Conservation (phyloP, 2,888 invertebrate genomes). For the Melanargia galathea region DNA sequence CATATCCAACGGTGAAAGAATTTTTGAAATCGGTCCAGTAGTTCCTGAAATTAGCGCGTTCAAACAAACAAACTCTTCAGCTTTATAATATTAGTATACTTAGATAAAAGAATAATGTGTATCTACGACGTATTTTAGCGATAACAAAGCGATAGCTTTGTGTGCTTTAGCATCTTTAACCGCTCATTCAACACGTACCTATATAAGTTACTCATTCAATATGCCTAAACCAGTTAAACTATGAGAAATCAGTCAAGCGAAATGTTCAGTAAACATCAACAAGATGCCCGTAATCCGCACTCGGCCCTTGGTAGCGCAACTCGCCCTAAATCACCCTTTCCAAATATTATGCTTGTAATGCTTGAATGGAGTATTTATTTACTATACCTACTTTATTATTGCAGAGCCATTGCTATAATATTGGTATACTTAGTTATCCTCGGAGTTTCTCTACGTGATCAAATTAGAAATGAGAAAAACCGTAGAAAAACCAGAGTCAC, state of each 20-base stretch:
- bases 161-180: not conserved
- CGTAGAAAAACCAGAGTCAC: no score
- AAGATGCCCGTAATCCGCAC: slow-evolving; percentile 27
- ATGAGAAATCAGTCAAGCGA: slow-evolving; percentile 25
- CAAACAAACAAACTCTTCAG: no score
- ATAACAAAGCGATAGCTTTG: no score
- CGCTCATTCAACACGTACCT: not conserved
- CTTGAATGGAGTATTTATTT: slow-evolving; percentile 10
- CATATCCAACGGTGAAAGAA: no score
- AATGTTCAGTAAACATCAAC: slow-evolving; percentile 35
- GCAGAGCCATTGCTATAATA: not conserved
- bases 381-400: not conserved
- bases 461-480: no score
- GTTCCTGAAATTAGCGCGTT: no score
- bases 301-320: slow-evolving; percentile 13
- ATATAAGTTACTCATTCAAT: not conserved
- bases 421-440: no score
- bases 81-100: no score
- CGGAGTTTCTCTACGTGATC: no score
- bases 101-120: no score
- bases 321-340: slow-evolving; percentile 13
- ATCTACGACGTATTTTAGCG: no score
- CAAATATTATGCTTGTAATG: slow-evolving; percentile 12
- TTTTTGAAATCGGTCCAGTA: no score
- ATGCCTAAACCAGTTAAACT: slow-evolving; percentile 18